Evolutionary conservation across 2,113 vertebrate species (phyloP).

Genomic region (Oryzias javanicus): DNA sequence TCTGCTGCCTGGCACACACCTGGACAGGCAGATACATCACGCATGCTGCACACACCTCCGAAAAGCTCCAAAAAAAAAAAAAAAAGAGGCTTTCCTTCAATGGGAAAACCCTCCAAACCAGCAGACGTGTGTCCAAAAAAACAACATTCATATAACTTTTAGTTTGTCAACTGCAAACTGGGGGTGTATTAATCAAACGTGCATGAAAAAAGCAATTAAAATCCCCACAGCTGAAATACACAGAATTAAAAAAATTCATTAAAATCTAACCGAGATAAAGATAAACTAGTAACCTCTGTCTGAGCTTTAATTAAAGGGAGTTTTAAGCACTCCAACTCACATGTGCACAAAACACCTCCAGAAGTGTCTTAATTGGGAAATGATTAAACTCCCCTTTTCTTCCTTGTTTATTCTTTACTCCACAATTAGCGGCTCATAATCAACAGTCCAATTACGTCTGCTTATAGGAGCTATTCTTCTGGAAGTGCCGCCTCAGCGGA

Average conservation of each 20-base stretch:
- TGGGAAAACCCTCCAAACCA: background rate
- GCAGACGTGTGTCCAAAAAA: no score
- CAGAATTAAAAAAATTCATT: constrained; percentile 30
- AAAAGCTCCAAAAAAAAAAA: background rate
- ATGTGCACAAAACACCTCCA: constrained; percentile 50
- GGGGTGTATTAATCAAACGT: constrained; percentile 57
- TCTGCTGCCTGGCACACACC: constrained; percentile 23
- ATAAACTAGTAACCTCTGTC: constrained; percentile 49
- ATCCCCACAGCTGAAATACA: constrained; percentile 39
- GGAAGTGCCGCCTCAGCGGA: constrained; percentile 1
- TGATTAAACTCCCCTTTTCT: constrained; percentile 62
- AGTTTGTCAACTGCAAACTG: constrained; percentile 36
- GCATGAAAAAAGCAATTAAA: constrained; percentile 67
- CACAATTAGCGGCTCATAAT: constrained; percentile 62
- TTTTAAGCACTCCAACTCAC: constrained; percentile 40
- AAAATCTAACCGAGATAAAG: constrained; percentile 53
- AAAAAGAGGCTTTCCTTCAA: background rate
- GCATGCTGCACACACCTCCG: background rate
- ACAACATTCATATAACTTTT: no score
- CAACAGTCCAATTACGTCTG: constrained; percentile 1
- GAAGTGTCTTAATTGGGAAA: constrained; percentile 65
- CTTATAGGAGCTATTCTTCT: constrained; percentile 4
- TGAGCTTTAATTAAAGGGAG: constrained; percentile 58
- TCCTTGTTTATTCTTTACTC: constrained; percentile 56
- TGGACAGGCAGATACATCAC: constrained; percentile 12